Conservation (phyloP, 2,888 invertebrate genomes). For the Tetropium fuscum region DNA sequence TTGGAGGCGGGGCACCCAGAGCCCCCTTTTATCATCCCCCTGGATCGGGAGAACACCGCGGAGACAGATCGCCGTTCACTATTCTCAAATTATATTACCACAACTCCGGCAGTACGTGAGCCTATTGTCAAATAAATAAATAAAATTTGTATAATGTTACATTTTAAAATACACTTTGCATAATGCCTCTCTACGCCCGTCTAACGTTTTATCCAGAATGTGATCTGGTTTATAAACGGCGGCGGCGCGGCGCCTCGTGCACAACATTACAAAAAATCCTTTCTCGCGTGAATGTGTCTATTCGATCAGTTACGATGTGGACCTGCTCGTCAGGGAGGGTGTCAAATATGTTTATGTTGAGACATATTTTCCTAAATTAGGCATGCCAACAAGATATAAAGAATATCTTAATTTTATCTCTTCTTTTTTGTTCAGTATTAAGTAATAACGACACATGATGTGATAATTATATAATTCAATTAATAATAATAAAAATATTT, state of each 20-base stretch:
- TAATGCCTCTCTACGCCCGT: conserved; percentile 57
- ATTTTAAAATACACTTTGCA: conserved; percentile 67
- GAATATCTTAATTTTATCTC: no score
- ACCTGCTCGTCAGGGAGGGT: no score
- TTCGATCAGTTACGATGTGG: not conserved
- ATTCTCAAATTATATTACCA: conserved; percentile 66
- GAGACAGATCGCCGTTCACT: conserved; percentile 66
- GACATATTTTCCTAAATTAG: no score
- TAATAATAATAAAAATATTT: no score
- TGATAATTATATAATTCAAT: no score
- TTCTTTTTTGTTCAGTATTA: no score
- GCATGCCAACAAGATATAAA: no score
- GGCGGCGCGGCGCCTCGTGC: no score
- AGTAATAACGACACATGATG: no score
- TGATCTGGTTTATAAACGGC: conserved; percentile 58
- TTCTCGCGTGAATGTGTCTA: not conserved
- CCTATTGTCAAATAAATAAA: conserved; percentile 68
- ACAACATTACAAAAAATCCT: conserved; percentile 10
- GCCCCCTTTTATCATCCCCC: conserved; percentile 50
- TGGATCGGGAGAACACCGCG: conserved; percentile 46
- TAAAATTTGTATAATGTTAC: conserved; percentile 67
- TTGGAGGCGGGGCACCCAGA: conserved; percentile 41
- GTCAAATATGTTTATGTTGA: no score
- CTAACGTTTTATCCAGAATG: conserved; percentile 57
- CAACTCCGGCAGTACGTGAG: conserved; percentile 65